Base-by-base conservation (phyloP, 2,888 invertebrate species). In the Drosophila percnosoma region DNA sequence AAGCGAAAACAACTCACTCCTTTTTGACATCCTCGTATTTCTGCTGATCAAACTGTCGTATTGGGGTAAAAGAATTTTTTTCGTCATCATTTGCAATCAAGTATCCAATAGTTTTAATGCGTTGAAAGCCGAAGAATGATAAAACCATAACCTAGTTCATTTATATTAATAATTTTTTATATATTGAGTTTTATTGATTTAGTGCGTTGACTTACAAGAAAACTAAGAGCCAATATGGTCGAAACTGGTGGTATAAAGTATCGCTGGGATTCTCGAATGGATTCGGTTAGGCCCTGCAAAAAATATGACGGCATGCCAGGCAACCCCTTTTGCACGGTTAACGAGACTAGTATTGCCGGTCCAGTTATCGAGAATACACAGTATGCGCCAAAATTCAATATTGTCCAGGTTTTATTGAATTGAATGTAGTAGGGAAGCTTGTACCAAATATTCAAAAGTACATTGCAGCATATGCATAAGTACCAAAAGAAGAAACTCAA, bases 281-380 rank as follows among this genome's bases (percentile, higher is more conserved):
- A 92, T 83, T 92, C 92, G 4, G 92, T 93, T 27, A 92, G 83
- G 7, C 92, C 93, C 69, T 93, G 92, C 54, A 90, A 87, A 65
- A 93, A 93, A 67, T 93, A 93, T 2, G 92, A 93, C 2, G 93
- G 93, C 91, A 92, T 93, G 52, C 93, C 93, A 0, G 89, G 91
- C 4, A 93, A 67, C 4, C 92, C 92, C 58, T 92, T 92, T 68
- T 91, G 85, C 11, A 89, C 80, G 0, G 93, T 93, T 21, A 92
- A 57, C 11, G 90, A 68, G 5, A 93, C 93, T 24, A 93, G 68
- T 34, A 90, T 74, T 13, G 92, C 73, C 5, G 93, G 90, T 33
- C 91, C 78, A n/a, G 78, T 75, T 29, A 91, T 83, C 1, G 92
- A 81, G 18, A 92, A 62, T 1, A 82, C 21, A 34, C 79, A 82